Conservation (phyloP, 1,140 invertebrate genomes). For the Trichogramma pretiosum region DNA sequence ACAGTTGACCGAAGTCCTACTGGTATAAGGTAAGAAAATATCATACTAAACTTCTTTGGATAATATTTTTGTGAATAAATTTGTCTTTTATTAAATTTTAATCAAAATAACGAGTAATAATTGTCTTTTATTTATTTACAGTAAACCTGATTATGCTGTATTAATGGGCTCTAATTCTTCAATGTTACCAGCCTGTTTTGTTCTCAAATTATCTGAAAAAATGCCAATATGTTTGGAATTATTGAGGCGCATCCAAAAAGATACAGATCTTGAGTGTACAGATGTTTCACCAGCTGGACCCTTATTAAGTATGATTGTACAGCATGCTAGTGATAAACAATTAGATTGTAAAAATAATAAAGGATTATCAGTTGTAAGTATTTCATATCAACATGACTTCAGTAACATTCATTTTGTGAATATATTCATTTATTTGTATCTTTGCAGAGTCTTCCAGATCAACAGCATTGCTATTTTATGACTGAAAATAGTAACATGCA, state of each 20-base stretch:
- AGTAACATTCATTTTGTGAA: conserved; percentile 1
- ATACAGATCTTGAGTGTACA: conserved; percentile 64
- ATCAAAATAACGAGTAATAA: background rate
- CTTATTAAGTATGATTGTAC: conserved; percentile 66
- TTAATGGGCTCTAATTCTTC: conserved; percentile 77
- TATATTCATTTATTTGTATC: conserved; percentile 24
- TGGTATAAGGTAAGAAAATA: conserved; percentile 60
- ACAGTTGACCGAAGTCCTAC: conserved; percentile 62
- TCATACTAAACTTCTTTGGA: background rate
- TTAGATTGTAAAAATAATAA: conserved; percentile 61
- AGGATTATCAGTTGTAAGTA: conserved; percentile 69
- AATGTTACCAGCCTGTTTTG: conserved; percentile 82
- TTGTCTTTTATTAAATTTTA: background rate
- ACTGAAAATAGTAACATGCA: conserved; percentile 71
- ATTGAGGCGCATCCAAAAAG: conserved; percentile 62
- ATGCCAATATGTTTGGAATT: conserved; percentile 74
- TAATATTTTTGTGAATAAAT: background rate
- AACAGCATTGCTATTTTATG: conserved; percentile 89
- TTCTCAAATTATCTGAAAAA: conserved; percentile 75
- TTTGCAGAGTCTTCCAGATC: conserved; percentile 77
- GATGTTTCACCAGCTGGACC: conserved; percentile 57
- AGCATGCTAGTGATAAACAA: conserved; percentile 60
- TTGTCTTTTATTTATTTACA: conserved; percentile 30
- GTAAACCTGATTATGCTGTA: conserved; percentile 67
- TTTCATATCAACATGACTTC: conserved; percentile 1